Conservation (phyloP, 2,888 invertebrate genomes). For the Craniophora ligustri region DNA sequence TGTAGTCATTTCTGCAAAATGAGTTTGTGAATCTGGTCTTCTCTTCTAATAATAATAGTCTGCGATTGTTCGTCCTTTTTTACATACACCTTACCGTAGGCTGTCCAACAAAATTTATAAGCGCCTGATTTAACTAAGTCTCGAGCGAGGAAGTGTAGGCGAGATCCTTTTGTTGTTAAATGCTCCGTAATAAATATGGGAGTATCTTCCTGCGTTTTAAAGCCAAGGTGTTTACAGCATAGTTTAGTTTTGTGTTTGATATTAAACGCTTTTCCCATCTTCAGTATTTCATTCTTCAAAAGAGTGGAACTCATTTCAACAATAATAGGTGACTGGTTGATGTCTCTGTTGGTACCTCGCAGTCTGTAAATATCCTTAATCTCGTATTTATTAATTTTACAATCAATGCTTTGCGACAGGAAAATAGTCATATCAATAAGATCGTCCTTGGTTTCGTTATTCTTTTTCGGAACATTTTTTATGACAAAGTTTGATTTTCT, state of each 20-base stretch:
- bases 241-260: background rate
- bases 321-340: background rate
- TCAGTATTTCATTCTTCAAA: background rate
- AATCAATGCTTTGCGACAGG: background rate
- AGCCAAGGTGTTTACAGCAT: background rate
- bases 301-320: slow-evolving; percentile 1
- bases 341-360: background rate
- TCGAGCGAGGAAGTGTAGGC: background rate
- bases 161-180: background rate
- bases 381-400: background rate
- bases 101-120: slow-evolving; percentile 1
- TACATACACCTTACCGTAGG: slow-evolving; percentile 3
- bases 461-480: slow-evolving; percentile 1
- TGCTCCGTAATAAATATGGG: background rate
- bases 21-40: background rate
- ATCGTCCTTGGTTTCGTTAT: slow-evolving; percentile 2
- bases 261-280: background rate
- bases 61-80: slow-evolving; percentile 1
- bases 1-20: background rate
- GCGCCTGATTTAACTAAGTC: background rate
- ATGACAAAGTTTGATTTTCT: background rate
- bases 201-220: background rate
- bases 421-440: background rate
- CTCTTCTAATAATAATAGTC: background rate
- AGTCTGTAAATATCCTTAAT: slow-evolving; percentile 1